Evolutionary conservation across 2,888 invertebrate genomes (phyloP).

Genomic region (Chrysina gloriosa): DNA sequence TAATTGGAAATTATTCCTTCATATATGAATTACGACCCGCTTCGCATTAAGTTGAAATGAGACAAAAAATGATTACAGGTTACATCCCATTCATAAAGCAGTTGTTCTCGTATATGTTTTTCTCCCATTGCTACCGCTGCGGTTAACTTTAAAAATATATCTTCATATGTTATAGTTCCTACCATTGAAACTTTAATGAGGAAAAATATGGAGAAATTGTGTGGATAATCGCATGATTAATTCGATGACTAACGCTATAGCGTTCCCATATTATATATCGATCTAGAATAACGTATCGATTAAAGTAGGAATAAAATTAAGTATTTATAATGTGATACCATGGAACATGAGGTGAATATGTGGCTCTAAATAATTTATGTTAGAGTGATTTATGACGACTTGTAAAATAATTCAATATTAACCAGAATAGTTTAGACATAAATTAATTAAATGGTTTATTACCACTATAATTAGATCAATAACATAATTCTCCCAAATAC

Average conservation of each 20-base stretch:
- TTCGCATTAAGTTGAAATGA: constrained; percentile 20
- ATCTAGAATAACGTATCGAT: constrained; percentile 15
- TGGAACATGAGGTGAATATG: not conserved
- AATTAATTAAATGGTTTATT: not conserved
- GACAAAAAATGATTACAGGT: constrained; percentile 35
- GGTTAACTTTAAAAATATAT: not conserved
- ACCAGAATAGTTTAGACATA: not conserved
- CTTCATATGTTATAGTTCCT: constrained; percentile 29
- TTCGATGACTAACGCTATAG: not conserved
- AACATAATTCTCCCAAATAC: too few species aligned
- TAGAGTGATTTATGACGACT: not conserved
- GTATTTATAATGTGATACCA: constrained; percentile 2
- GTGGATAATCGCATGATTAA: not conserved
- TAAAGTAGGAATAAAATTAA: not conserved
- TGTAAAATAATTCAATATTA: not conserved
- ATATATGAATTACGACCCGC: constrained; percentile 18
- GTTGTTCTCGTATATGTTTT: constrained; percentile 8
- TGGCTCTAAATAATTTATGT: not conserved
- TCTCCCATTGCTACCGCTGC: not conserved
- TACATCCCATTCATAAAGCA: constrained; percentile 17
- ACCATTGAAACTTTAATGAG: constrained; percentile 25
- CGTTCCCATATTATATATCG: not conserved
- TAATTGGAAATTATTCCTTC: constrained; percentile 36
- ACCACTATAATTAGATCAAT: too few species aligned
- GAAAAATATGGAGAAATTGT: constrained; percentile 15